Evolutionary conservation across 2,113 vertebrate species (phyloP).

Genomic region (Pachyramphus minor): DNA sequence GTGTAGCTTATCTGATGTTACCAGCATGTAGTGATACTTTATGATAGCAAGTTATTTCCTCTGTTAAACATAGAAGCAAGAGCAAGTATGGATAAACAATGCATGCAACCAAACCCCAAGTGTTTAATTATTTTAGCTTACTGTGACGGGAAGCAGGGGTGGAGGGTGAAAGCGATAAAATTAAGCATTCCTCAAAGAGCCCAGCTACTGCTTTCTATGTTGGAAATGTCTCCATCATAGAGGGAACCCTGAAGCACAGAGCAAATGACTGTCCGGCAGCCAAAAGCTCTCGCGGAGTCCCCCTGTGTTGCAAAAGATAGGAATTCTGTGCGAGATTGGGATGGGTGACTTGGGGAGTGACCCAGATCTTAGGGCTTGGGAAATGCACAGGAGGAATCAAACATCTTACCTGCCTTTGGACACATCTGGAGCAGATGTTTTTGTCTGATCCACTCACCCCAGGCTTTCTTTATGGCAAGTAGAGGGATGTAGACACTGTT

Average conservation of each 20-base stretch:
- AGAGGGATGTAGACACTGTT: neutral
- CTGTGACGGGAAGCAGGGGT: neutral
- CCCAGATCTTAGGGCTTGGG: neutral
- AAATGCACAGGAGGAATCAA: neutral
- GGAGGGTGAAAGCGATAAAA: neutral
- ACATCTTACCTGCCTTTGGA: neutral
- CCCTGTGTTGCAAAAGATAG: neutral
- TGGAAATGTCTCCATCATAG: neutral
- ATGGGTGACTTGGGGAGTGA: neutral
- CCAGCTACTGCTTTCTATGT: neutral
- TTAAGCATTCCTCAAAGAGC: neutral
- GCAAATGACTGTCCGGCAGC: neutral
- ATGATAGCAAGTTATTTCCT: slow-evolving; percentile 36
- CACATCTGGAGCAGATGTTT: neutral
- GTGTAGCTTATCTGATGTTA: slow-evolving; percentile 54
- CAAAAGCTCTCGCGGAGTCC: neutral
- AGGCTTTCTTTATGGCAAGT: neutral
- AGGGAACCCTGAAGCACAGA: neutral
- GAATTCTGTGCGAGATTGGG: fast-evolving
- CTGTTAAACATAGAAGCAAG: slow-evolving; percentile 28
- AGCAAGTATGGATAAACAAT: slow-evolving; percentile 21
- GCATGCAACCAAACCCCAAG: neutral
- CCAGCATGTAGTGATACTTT: slow-evolving; percentile 28
- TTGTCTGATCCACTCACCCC: neutral
- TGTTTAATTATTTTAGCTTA: slow-evolving; percentile 9